A percentile compares a stretch with the other conserved stretches of the same genome.
Evolutionary conservation across 2,888 invertebrate species (phyloP).

Genomic region (Orchestes rusci): DNA sequence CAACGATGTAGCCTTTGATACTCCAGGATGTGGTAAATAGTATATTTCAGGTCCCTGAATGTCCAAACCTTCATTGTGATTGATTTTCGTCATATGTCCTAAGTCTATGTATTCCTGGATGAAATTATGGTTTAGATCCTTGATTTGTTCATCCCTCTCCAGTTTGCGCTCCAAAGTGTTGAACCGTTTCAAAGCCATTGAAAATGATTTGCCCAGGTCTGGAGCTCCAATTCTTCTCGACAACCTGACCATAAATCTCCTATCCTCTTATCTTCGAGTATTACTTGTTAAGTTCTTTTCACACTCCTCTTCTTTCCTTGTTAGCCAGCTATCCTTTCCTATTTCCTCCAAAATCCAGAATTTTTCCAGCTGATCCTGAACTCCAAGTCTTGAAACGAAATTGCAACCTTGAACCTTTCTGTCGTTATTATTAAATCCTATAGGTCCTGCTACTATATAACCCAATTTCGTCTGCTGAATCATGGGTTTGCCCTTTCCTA

Average conservation of each 20-base stretch:
- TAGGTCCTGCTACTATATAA: slow-evolving; percentile 15
- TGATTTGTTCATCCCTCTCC: slow-evolving; percentile 1
- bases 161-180: slow-evolving; percentile 7
- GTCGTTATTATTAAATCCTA: neutral
- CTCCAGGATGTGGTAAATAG: slow-evolving; percentile 14
- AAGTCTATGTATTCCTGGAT: slow-evolving; percentile 13
- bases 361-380: slow-evolving; percentile 1
- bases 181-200: slow-evolving; percentile 10
- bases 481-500: slow-evolving; percentile 1
- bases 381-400: neutral
- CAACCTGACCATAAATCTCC: slow-evolving; percentile 10
- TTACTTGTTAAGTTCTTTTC: slow-evolving; percentile 7
- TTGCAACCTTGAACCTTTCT: neutral
- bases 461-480: slow-evolving; percentile 12
- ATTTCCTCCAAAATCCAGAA: slow-evolving; percentile 11
- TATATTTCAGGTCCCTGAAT: neutral
- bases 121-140: slow-evolving; percentile 4
- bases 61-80: neutral
- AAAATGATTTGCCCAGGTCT: slow-evolving; percentile 8
- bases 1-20: slow-evolving; percentile 4
- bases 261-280: neutral
- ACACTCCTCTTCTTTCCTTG: slow-evolving; percentile 10
- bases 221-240: neutral
- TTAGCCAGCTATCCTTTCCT: neutral
- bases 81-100: slow-evolving; percentile 5